phyloP scores from a whole-genome alignment of 2,797 vertebrate genomes.

The Anableps anableps region DNA sequence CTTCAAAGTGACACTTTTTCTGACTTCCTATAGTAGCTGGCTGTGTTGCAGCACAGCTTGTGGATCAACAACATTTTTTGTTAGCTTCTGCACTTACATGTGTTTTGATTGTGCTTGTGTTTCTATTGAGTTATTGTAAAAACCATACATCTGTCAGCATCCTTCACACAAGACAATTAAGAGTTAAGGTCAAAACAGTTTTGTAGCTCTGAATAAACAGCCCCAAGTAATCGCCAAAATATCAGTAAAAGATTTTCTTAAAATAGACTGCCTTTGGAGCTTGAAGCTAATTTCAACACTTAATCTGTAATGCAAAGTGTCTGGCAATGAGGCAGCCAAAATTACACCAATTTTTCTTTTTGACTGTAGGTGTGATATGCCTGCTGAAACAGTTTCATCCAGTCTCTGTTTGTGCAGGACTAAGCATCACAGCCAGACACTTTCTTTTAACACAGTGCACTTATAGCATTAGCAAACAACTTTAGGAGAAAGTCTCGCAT shows the following conservation, averaged over 20 bases:
- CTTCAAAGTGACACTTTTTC: neutral
- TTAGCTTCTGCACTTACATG: neutral
- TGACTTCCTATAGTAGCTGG: neutral
- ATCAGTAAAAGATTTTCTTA: slow-evolving; percentile 29
- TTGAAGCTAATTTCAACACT: slow-evolving; percentile 44
- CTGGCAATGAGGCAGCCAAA: slow-evolving; percentile 1
- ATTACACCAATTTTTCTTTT: neutral
- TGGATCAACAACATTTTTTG: neutral
- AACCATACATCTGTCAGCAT: neutral
- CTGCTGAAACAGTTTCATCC: slow-evolving; percentile 21
- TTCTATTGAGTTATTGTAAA: neutral
- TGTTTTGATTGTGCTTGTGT: neutral
- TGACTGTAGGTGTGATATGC: slow-evolving; percentile 15
- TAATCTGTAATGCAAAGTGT: slow-evolving; percentile 47
- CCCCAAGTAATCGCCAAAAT: slow-evolving; percentile 29
- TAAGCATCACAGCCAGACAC: slow-evolving; percentile 28
- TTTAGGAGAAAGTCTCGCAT: slow-evolving; percentile 30
- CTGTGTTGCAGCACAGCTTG: neutral
- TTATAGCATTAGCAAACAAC: slow-evolving; percentile 41
- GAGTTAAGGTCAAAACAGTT: neutral
- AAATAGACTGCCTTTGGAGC: slow-evolving; percentile 45
- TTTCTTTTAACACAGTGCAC: slow-evolving; percentile 32
- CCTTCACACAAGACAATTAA: neutral
- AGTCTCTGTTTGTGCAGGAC: slow-evolving; percentile 49
- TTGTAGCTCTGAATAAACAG: slow-evolving; percentile 15